Evolutionary conservation across 1,140 invertebrate species (phyloP).

Genomic region (Agrypnia vestita): DNA sequence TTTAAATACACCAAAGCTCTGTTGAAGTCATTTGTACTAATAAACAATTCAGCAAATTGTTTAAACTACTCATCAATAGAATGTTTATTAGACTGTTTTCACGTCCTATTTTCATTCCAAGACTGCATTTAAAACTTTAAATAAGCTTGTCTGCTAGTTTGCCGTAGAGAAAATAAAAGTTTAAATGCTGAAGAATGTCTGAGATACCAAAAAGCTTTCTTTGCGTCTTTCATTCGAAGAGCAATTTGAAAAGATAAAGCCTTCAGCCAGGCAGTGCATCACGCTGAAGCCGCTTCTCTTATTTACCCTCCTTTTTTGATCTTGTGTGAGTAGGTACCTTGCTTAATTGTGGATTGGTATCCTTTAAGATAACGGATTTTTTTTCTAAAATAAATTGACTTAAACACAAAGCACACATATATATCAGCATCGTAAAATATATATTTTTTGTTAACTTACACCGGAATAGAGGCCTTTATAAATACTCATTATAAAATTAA

Average conservation of each 20-base stretch:
- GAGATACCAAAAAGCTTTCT: constrained; percentile 21
- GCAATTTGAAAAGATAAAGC: constrained; percentile 43
- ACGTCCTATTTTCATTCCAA: background rate
- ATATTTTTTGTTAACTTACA: no score
- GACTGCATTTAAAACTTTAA: background rate
- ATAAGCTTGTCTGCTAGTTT: constrained; percentile 21
- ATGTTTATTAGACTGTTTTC: background rate
- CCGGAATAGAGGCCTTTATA: no score
- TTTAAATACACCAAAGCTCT: no score
- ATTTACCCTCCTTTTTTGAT: background rate
- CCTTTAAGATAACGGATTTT: no score
- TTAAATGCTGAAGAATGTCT: constrained; percentile 8
- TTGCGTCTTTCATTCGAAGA: constrained; percentile 21
- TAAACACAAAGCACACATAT: no score
- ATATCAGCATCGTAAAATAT: no score
- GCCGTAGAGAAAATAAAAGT: background rate
- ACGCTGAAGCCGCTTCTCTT: background rate
- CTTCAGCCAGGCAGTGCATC: constrained; percentile 33
- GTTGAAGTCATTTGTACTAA: no score
- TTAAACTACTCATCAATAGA: no score
- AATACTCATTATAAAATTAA: no score
- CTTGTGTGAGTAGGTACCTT: background rate
- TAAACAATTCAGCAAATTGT: no score
- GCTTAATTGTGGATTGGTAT: no score
- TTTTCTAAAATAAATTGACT: no score